Evolutionary conservation across 30 jellyfish, hydroid and myxozoan genomes (phyloP).

Genomic region (Aurelia sp.): DNA sequence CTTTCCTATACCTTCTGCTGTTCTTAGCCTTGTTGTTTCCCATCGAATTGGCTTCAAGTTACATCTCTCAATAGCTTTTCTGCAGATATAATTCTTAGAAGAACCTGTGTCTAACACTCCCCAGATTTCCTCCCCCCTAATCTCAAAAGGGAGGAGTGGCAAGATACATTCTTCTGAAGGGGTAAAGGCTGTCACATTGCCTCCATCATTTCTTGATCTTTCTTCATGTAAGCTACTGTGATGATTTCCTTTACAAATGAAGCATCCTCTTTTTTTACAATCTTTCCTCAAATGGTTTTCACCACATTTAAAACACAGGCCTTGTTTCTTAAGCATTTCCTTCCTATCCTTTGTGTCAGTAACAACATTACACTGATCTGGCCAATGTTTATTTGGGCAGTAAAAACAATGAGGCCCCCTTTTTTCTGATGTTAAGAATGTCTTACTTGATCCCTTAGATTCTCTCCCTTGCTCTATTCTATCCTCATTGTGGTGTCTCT

Average conservation of each 20-base stretch:
- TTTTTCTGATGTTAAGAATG: conserved; percentile 18
- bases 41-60: no score
- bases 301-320: conserved; percentile 56
- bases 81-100: no score
- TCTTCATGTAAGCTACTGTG: conserved; percentile 63
- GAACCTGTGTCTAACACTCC: no score
- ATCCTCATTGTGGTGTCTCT: conserved; percentile 18
- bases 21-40: no score
- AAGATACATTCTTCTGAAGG: no score
- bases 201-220: conserved; percentile 21
- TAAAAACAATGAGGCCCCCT: conserved; percentile 55
- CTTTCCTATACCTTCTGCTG: conserved; percentile 1
- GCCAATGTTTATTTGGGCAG: conserved; percentile 73
- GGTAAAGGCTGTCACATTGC: no score
- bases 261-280: conserved; percentile 51
- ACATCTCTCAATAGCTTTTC: no score
- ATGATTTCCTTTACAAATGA: conserved; percentile 60
- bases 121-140: no score
- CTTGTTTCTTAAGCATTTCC: conserved; percentile 45
- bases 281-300: conserved; percentile 38
- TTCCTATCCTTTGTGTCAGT: conserved; percentile 36
- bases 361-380: conserved; percentile 46
- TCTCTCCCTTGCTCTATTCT: conserved; percentile 27
- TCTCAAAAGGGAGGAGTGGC: no score
- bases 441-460: conserved; percentile 2